Evolutionary conservation across 2,797 vertebrate species (phyloP).

Genomic region (Falco biarmicus): DNA sequence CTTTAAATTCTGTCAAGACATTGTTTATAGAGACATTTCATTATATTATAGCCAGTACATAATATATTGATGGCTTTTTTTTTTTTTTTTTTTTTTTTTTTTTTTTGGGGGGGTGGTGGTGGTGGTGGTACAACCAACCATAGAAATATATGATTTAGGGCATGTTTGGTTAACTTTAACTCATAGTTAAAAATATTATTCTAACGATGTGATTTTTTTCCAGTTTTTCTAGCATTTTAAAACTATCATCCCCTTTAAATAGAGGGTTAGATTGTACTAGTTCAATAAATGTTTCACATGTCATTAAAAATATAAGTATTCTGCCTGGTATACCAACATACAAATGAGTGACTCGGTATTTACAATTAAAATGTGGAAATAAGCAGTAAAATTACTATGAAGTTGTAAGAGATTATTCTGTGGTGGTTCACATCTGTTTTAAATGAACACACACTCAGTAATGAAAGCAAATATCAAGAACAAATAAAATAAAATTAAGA

Average conservation of each 20-base stretch:
- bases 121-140: not conserved
- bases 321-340: not conserved
- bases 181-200: not conserved
- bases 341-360: not conserved
- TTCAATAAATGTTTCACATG: not conserved
- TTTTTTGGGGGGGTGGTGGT: not conserved
- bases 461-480: not conserved
- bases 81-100: not conserved
- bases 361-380: conserved; percentile 23
- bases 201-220: not conserved
- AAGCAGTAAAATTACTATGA: not conserved
- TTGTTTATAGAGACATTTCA: not conserved
- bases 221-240: not conserved
- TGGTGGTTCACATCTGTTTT: not conserved
- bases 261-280: not conserved
- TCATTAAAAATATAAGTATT: not conserved
- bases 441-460: not conserved
- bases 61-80: not conserved
- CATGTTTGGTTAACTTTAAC: not conserved
- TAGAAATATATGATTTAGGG: not conserved
- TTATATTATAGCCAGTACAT: not conserved
- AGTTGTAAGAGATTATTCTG: not conserved
- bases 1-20: not conserved
- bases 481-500: not conserved
- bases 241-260: not conserved